A percentile compares a stretch with the other conserved stretches of the same genome.
phyloP scores from a whole-genome alignment of 2,888 invertebrate genomes.

The Agrotis ipsilon region DNA sequence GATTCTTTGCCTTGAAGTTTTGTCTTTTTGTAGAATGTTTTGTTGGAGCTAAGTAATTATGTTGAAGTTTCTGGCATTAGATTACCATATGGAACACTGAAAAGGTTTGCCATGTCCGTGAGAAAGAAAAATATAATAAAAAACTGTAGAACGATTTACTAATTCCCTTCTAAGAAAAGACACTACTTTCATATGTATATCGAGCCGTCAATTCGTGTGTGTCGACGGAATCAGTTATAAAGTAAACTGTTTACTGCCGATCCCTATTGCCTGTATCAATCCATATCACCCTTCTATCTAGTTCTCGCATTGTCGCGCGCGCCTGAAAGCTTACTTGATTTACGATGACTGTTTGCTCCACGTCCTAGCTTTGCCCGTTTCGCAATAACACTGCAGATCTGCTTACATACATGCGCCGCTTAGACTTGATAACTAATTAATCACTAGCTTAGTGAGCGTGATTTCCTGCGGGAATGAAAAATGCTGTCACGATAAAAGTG shows the following conservation, averaged over 20 bases:
- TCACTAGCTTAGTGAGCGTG: slow-evolving; percentile 80
- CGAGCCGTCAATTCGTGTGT: too few relatives aligned
- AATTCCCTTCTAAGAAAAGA: neutral
- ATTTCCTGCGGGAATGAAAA: slow-evolving; percentile 85
- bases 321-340: slow-evolving; percentile 44
- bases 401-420: slow-evolving; percentile 56
- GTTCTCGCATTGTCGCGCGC: slow-evolving; percentile 14
- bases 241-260: neutral
- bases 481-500: slow-evolving; percentile 85
- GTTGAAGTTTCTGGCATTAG: neutral
- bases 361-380: slow-evolving; percentile 16
- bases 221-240: neutral
- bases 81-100: neutral
- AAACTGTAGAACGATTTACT: neutral
- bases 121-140: neutral
- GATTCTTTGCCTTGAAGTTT: neutral
- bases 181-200: too few relatives aligned
- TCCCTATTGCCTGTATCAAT: neutral
- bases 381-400: slow-evolving; percentile 40
- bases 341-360: slow-evolving; percentile 51
- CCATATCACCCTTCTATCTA: slow-evolving; percentile 13
- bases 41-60: neutral
- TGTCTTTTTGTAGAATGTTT: neutral
- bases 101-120: neutral
- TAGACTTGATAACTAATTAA: slow-evolving; percentile 83